Evolutionary conservation across 2,113 vertebrate species (phyloP).

Genomic region (Prunella fulvescens): DNA sequence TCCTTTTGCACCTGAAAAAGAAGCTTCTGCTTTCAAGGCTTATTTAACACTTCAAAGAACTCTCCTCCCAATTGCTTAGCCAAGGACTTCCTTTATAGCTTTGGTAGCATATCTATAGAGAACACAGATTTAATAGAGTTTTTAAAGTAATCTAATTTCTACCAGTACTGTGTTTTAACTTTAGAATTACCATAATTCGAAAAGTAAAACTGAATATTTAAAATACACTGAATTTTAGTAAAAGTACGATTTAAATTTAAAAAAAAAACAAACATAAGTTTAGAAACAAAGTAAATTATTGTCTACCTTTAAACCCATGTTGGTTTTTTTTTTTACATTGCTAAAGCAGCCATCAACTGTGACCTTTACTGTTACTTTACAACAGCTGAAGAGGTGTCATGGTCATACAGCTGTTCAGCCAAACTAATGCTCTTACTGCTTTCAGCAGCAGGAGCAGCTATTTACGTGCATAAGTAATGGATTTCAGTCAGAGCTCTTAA

Average conservation of each 20-base stretch:
- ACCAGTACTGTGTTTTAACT: background rate
- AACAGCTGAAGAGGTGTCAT: background rate
- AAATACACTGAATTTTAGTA: background rate
- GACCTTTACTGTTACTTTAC: background rate
- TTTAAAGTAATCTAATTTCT: background rate
- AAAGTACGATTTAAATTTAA: background rate
- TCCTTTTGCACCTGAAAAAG: conserved; percentile 4
- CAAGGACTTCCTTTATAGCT: background rate
- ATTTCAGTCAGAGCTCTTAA: background rate
- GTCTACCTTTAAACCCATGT: background rate
- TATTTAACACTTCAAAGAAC: background rate
- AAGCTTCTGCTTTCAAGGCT: background rate
- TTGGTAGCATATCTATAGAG: background rate
- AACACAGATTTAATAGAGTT: background rate
- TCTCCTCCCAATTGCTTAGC: background rate
- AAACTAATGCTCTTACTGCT: background rate
- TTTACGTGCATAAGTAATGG: background rate
- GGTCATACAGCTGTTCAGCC: background rate
- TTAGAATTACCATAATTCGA: background rate
- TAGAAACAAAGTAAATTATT: background rate
- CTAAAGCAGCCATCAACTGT: background rate
- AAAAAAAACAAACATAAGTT: background rate
- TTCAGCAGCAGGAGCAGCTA: background rate
- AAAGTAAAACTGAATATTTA: background rate
- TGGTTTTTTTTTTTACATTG: background rate